Evolutionary conservation across 2,113 vertebrate genomes (phyloP), one percentile per base, ranked within the genome.

Genomic region (Castor canadensis): DNA sequence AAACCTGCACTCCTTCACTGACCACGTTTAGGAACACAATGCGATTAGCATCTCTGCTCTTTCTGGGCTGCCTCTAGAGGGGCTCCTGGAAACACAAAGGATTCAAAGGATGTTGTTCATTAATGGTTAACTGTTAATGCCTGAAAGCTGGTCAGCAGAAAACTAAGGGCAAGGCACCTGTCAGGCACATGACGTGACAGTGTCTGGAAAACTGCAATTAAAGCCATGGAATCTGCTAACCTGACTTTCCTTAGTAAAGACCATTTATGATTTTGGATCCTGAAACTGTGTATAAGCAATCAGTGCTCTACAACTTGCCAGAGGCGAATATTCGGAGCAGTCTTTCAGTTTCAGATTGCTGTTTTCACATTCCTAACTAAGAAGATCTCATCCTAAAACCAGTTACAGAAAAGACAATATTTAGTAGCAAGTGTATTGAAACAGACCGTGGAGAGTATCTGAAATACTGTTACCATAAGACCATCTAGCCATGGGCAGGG

Each of bases 41-140:
- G 96, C 80, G 94, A 98, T 98, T 97, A 97, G 96, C 93, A 97
- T 96, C 96, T 97, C 94, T 97, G 97, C 95, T 98, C 58, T 90
- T 97, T 95, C 89, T 93, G 89, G 85, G 94, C 96, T 95, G 96
- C 86, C 97, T 96, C 96, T 87, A 93, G 35, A 67, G 6, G 82
- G 87, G 64, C 54, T 98, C 85, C 73, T 49, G 92, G 90, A 85
- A 66, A 93, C 97, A 98, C 96, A 98, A 98, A 98, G 87, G 82
- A 93, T 86, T 64, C 87, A 94, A 96, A 97, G 93, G 97, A 90
- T 93, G 97, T 94, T 77, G 79, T 7, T 88, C 93, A 90, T 97
- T 97, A 97, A 97, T 83, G 93, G 97, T 97, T 98, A 98, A 97
- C 97, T 93, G 82, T 75, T 40, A 87, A 85, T 52, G 77, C 92